Base-by-base conservation (phyloP, 2,797 vertebrate species). In the Rousettus madagascariensis region DNA sequence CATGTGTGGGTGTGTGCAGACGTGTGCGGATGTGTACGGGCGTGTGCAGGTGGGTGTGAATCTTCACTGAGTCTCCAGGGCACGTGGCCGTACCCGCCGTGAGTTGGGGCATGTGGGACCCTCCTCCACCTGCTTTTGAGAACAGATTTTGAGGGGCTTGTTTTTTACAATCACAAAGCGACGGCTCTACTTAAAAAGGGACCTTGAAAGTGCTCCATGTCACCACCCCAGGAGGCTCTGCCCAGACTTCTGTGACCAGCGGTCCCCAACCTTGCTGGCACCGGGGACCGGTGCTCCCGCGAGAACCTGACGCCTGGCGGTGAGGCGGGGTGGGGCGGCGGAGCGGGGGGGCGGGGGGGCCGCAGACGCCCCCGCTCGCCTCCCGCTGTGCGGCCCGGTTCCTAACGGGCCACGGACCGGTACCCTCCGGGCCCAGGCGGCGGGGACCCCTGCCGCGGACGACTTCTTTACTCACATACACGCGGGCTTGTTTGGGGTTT, bases 41-140 rank as follows among this genome's bases (percentile, higher is more conserved):
- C 0, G 4, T 26, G 28, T 71, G n/a, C 0, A 4, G 26, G 19
- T 33, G 24, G 30, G 0, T 61, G 46, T 7, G 10, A 24, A 19
- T 53, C 66, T 28, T n/a, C 13, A 26, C 33, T 13, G n/a, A 38
- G 46, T 28, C 36, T 11, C 68, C 1, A 38, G 55, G 20, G 20
- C 13, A 15, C 5, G 26, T 77, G 63, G 46, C 33, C 28, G 2
- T 9, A 65, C 17, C 30, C 30, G 7, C 22, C n/a, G 4, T 1
- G n/a, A 5, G 30, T 22, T 16, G 17, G 43, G 26, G 46, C 2
- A 3, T 15, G 2, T 5, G 33, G 43, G 53, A 30, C 17, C 46
- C 30, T 68, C 30, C 61, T 36, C 33, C n/a, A 26, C 17, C n/a
- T 3, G 3, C 19, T 36, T 66, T 65, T 4, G 41, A 85, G 77